Base-by-base conservation (phyloP, 2,888 invertebrate genomes). In the Temnothorax rugatulus region DNA sequence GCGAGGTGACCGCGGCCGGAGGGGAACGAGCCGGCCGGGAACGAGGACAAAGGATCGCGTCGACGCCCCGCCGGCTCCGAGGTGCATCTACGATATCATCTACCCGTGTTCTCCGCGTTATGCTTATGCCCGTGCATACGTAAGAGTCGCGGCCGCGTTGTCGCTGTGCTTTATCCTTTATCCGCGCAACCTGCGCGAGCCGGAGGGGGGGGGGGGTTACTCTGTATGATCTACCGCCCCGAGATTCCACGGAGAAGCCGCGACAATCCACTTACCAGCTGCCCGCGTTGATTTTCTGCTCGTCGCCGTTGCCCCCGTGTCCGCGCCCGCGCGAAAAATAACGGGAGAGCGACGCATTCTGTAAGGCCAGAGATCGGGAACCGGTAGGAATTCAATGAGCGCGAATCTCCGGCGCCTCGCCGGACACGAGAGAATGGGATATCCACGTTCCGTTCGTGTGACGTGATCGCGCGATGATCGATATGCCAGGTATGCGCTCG, bases 1-100 rank as follows among this genome's bases (percentile, higher is more conserved):
- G 88, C 89, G 86, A 89, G 85, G 89, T 87, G 87, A 79, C 87
- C 79, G 59, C 89, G 88, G 87, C 25, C 15, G 29, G 66, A 8
- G 18, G 25, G 88, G 90, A 91, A 91, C 89, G 90, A 91, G 92
- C 91, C 91, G 92, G 92, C 89, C 91, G 86, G 87, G 89, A 88
- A 89, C 89, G 89, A 88, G 91, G 93, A 92, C 92, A 93, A 92
- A 93, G 92, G 91, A 90, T 91, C 90, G 91, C 91, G 92, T 90
- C 92, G 93, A 93, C 92, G 92, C 91, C 92, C 92, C 91, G 92
- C 91, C 68, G 93, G 92, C 91, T 92, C 92, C 92, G 90, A 93
- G 93, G 93, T 94, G 93, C 93, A 94, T 92, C 91, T 91, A 90
- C 92, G 94, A 94, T 94, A 94, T 93, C 91, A 94, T 94, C 94